These are phyloP conservation scores for Cataglyphis hispanica DNA, from an alignment of 1,140 invertebrate species.

Conservation along the genomic window DNA sequence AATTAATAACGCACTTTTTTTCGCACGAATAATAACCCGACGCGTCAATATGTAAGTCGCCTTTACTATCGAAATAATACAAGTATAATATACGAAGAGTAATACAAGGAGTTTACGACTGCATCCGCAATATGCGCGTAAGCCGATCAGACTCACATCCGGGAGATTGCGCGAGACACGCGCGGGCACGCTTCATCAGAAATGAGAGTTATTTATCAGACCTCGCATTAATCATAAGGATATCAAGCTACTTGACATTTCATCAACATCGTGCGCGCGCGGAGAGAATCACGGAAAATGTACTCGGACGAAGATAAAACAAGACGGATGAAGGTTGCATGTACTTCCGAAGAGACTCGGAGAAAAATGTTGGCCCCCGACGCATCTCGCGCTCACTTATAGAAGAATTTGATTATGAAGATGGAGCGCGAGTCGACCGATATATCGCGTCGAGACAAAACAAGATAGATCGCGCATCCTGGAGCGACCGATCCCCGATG, in stretches of 20 bases:
- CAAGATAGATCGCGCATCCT: slow-evolving; percentile 48
- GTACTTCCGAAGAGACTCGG: slow-evolving; percentile 48
- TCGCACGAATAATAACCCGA: slow-evolving; percentile 7
- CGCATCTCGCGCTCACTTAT: slow-evolving; percentile 50
- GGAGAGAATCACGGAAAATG: slow-evolving; percentile 40
- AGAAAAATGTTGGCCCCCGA: slow-evolving; percentile 46
- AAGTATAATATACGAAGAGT: too few species aligned
- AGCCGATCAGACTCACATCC: not conserved
- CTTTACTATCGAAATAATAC: not conserved
- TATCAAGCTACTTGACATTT: slow-evolving; percentile 54
- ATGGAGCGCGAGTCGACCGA: slow-evolving; percentile 46
- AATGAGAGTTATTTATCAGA: slow-evolving; percentile 53
- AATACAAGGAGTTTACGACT: not conserved
- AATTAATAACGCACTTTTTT: slow-evolving; percentile 22
- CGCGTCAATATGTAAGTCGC: not conserved
- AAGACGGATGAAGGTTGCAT: slow-evolving; percentile 56
- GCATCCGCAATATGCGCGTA: not conserved
- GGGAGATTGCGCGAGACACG: not conserved
- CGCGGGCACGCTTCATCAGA: slow-evolving; percentile 22
- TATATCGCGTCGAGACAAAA: slow-evolving; percentile 57
- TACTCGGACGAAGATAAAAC: slow-evolving; percentile 39
- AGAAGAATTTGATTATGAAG: slow-evolving; percentile 61
- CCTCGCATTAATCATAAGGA: slow-evolving; percentile 43
- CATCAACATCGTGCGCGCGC: slow-evolving; percentile 32
- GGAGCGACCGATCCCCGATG: not conserved